Evolutionary conservation across 2,888 invertebrate species (phyloP), one percentile per base, ranked within the genome.

Genomic region (Chrysolina oricalcia): DNA sequence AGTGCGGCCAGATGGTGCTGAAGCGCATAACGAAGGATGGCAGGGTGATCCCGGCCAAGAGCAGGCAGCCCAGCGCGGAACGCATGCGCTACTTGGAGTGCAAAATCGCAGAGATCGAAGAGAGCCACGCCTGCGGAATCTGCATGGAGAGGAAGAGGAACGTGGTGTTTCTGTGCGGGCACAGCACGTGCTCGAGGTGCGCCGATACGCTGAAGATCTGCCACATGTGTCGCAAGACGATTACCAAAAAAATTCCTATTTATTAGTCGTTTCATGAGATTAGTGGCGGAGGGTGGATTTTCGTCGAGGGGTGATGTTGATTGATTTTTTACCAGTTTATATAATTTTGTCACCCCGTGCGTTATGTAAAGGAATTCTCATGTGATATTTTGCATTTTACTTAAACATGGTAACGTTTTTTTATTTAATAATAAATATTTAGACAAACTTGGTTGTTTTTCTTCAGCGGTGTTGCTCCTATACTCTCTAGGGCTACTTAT

Each of bases 101-200:
- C 81, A 94, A 95, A 88, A 93, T 96, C 76, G 94, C 94, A 59
- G 96, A 96, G 88, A 93, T 96, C 81, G 97, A 97, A 87, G 96
- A 97, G 85, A 94, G 95, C 19, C 94, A 95, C 84, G 93, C 93
- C 86, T 97, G 97, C 85, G 93, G 94, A 72, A 96, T 97, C 82
- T 97, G 97, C 87, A 95, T 97, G 96, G 96, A 97, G 85, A 90
- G 95, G 46, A 91, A 93, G 76, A 90, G 94, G 48, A 95, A 95
- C 85, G 94, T 96, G 21, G 96, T 94, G 23, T 97, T 97, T 87
- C 90, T 96, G n/a, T 97, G 97, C 85, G 97, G 97, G 1, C 97
- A 97, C 85, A 94, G 94, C 23, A 94, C 96, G 15, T 97, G 97
- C 87, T 93, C 93, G 70, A 92, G 92, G 81, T 97, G 97, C 86